A percentile compares a stretch with the other conserved stretches of the same genome.
Conservation (phyloP, 2,888 invertebrate genomes). For the Platerodrilus igneus region DNA sequence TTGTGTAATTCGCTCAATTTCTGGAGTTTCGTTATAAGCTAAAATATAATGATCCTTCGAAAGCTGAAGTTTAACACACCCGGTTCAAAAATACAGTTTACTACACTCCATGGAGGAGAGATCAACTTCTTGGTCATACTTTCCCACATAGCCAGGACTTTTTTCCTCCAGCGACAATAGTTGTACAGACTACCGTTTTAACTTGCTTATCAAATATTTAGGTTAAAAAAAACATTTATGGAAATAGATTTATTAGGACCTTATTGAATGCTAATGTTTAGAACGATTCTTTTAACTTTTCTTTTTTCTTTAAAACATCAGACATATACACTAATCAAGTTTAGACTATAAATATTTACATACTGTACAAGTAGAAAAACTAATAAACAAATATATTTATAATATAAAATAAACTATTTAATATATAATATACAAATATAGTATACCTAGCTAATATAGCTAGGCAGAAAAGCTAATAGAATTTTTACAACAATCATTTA, state of each 20-base stretch:
- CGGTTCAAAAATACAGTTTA: too few relatives aligned
- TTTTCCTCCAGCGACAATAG: too few relatives aligned
- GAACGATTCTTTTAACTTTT: slow-evolving; percentile 29
- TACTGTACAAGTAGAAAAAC: slow-evolving; percentile 44
- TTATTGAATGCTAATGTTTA: slow-evolving; percentile 27
- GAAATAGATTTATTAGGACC: slow-evolving; percentile 31
- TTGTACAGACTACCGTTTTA: too few relatives aligned
- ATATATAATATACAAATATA: slow-evolving; percentile 22
- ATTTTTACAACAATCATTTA: slow-evolving; percentile 16
- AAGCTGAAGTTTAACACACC: too few relatives aligned
- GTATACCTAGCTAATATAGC: slow-evolving; percentile 25
- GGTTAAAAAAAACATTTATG: slow-evolving; percentile 14
- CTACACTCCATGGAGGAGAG: too few relatives aligned
- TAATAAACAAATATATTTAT: slow-evolving; percentile 35
- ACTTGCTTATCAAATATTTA: too few relatives aligned
- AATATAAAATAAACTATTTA: slow-evolving; percentile 23
- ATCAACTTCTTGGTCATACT: too few relatives aligned
- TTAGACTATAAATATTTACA: slow-evolving; percentile 40
- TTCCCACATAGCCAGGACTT: too few relatives aligned
- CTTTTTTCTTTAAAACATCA: slow-evolving; percentile 42
- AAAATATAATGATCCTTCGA: too few relatives aligned
- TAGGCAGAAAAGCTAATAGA: slow-evolving; percentile 16
- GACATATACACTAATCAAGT: slow-evolving; percentile 35
- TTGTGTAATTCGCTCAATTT: too few relatives aligned
- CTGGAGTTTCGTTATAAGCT: too few relatives aligned